These are phyloP conservation scores for Aelia acuminata DNA, from an alignment of 2,888 invertebrate genomes.

Conservation along the genomic window DNA sequence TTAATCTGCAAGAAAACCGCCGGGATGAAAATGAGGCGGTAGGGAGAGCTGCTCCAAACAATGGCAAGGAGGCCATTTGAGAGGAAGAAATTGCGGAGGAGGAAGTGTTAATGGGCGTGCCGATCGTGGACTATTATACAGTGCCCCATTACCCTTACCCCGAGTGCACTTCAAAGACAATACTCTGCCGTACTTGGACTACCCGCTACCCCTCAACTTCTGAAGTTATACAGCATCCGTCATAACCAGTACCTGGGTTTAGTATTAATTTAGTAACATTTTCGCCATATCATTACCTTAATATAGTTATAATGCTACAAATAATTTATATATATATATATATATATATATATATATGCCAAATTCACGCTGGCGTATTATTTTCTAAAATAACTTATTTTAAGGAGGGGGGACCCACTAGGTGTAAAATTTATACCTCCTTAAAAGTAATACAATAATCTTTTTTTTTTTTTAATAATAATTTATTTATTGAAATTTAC, in stretches of 20 bases:
- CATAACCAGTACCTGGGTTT: not conserved
- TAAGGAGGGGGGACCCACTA: too few species aligned
- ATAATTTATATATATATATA: too few species aligned
- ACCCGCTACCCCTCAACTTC: not conserved
- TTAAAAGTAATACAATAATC: too few species aligned
- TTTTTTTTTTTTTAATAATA: too few species aligned
- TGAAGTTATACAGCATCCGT: not conserved
- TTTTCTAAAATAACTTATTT: too few species aligned
- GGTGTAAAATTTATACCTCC: too few species aligned
- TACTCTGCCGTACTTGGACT: not conserved
- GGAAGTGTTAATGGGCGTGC: not conserved
- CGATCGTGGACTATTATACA: slow-evolving; percentile 1
- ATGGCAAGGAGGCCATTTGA: slow-evolving; percentile 38
- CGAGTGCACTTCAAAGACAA: slow-evolving; percentile 49
- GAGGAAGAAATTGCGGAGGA: slow-evolving; percentile 10
- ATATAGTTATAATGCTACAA: too few species aligned
- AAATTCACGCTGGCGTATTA: too few species aligned
- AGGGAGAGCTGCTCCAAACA: not conserved
- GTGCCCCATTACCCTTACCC: not conserved
- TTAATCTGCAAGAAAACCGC: not conserved
- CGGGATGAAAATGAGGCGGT: not conserved
- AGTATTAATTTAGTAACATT: too few species aligned
- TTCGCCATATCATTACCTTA: too few species aligned
- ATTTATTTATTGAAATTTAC: too few species aligned
- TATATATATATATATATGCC: too few species aligned